Evolutionary conservation across 2,888 invertebrate species (phyloP).

Genomic region (Parnassius mnemosyne): DNA sequence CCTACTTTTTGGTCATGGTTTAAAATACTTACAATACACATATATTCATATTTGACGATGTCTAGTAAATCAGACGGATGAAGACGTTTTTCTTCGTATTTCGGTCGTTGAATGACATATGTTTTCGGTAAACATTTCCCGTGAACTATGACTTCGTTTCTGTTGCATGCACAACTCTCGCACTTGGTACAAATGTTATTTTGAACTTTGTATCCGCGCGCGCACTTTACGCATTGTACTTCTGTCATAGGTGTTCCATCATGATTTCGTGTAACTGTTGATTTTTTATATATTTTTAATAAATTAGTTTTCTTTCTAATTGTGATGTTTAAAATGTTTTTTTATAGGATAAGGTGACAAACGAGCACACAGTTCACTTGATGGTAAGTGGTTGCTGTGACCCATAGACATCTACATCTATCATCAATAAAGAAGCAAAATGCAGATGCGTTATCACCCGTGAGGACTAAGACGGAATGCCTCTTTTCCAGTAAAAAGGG

Average conservation of each 20-base stretch:
- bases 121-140: slow-evolving; percentile 57
- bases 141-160: slow-evolving; percentile 49
- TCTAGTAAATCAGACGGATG: slow-evolving; percentile 56
- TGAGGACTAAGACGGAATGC: no score
- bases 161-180: slow-evolving; percentile 53
- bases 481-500: no score
- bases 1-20: background rate
- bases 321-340: no score
- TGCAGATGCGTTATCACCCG: no score
- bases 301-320: no score
- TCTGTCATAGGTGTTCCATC: slow-evolving; percentile 68
- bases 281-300: no score
- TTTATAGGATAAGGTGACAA: no score
- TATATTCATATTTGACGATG: slow-evolving; percentile 61
- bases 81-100: slow-evolving; percentile 51
- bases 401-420: no score
- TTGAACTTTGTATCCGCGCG: slow-evolving; percentile 52
- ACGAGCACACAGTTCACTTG: no score
- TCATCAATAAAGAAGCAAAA: no score
- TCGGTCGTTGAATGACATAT: slow-evolving; percentile 55
- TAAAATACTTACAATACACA: slow-evolving; percentile 57
- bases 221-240: slow-evolving; percentile 67
- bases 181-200: slow-evolving; percentile 58
- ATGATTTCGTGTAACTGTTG: slow-evolving; percentile 62
- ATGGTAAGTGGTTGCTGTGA: no score